A percentile compares a stretch with the other conserved stretches of the same genome.
Conservation (phyloP, 2,888 invertebrate species). For the Eupithecia inturbata region DNA sequence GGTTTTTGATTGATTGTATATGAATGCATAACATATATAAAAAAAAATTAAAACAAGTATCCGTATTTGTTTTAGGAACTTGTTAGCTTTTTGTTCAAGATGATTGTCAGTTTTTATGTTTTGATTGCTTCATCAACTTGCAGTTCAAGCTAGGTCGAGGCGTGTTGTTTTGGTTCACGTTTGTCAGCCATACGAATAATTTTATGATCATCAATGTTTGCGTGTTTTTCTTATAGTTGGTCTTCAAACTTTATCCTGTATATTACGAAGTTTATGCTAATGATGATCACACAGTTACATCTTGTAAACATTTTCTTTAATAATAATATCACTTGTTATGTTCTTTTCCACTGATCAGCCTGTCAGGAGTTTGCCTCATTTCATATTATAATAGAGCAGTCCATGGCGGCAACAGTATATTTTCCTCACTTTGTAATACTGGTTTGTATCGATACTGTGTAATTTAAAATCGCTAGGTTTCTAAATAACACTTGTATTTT, state of each 20-base stretch:
- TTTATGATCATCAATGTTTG: conserved; percentile 1
- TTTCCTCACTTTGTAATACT: conserved; percentile 37
- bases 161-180: not conserved
- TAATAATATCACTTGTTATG: conserved; percentile 14
- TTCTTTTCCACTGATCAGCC: conserved; percentile 28
- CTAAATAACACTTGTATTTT: conserved; percentile 37
- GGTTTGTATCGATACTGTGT: conserved; percentile 31
- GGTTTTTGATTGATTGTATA: conserved; percentile 33
- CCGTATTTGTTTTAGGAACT: conserved; percentile 7
- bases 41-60: not conserved
- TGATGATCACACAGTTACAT: not conserved
- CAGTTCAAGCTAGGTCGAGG: conserved; percentile 10
- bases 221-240: not conserved
- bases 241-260: not conserved
- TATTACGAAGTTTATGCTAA: not conserved
- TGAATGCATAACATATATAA: conserved; percentile 24
- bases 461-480: conserved; percentile 37
- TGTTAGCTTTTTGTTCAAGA: conserved; percentile 1
- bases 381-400: conserved; percentile 38
- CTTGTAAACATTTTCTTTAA: not conserved
- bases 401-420: conserved; percentile 33
- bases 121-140: conserved; percentile 19
- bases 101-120: conserved; percentile 4
- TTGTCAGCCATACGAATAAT: not conserved
- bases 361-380: conserved; percentile 34